These are phyloP conservation scores for Thelaira solivaga DNA, from an alignment of 2,888 invertebrate species.

Conservation along the genomic window DNA sequence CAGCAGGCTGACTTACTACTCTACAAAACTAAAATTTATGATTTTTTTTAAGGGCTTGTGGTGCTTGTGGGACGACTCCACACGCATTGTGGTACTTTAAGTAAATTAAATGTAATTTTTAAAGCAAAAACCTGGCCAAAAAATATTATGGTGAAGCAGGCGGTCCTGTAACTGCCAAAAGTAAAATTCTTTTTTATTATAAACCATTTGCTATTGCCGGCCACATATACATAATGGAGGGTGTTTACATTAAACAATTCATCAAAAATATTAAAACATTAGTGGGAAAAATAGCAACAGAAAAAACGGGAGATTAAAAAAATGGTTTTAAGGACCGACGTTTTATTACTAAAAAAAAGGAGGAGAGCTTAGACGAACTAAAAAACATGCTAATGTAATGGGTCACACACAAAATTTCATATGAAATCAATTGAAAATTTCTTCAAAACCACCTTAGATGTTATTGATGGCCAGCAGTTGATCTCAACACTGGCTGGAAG, in stretches of 20 bases:
- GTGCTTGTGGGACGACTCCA: no score
- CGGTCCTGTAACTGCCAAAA: slow-evolving; percentile 39
- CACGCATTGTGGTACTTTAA: slow-evolving; percentile 54
- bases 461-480: no score
- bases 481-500: no score
- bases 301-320: neutral
- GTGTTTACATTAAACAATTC: slow-evolving; percentile 55
- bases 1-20: neutral
- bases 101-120: slow-evolving; percentile 52
- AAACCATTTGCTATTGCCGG: slow-evolving; percentile 54
- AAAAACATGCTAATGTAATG: no score
- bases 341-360: neutral
- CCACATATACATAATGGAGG: slow-evolving; percentile 52
- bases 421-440: no score
- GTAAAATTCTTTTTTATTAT: slow-evolving; percentile 36
- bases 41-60: slow-evolving; percentile 34
- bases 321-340: neutral
- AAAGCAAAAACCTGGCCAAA: neutral
- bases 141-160: slow-evolving; percentile 29
- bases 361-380: no score
- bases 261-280: slow-evolving; percentile 35
- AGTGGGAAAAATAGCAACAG: neutral
- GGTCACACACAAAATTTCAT: no score
- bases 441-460: no score
- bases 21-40: slow-evolving; percentile 46